Percentiles rank a stretch among this genome's conserved stretches.
Conservation (phyloP, 2,888 invertebrate genomes). For the Pristionchus japonicus region DNA sequence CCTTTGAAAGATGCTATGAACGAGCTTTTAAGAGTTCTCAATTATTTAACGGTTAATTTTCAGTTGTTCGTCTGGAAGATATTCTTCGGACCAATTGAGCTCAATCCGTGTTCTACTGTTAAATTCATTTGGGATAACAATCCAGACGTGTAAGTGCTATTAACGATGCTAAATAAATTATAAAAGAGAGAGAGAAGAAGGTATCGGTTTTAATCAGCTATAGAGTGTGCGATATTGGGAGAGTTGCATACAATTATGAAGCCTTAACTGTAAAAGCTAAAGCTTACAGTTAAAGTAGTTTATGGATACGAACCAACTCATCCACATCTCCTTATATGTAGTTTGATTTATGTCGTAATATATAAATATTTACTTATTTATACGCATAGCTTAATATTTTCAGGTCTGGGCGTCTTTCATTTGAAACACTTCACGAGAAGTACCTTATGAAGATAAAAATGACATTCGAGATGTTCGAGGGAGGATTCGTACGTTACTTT, state of each 20-base stretch:
- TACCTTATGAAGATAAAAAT: background rate
- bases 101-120: background rate
- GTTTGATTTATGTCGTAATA: no score
- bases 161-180: background rate
- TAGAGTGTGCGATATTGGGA: no score
- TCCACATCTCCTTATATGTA: no score
- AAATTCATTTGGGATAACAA: conserved; percentile 3
- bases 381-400: background rate
- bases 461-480: background rate
- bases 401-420: background rate
- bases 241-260: background rate
- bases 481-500: background rate
- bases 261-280: background rate
- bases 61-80: conserved; percentile 19
- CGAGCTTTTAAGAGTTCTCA: background rate
- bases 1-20: background rate
- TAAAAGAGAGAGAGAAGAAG: no score
- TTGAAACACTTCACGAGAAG: background rate
- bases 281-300: no score
- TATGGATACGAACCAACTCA: no score
- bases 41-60: background rate
- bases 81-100: conserved; percentile 13
- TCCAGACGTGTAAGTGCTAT: background rate
- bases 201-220: no score
- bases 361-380: no score